Evolutionary conservation across 2,888 invertebrate genomes (phyloP), one percentile per base, ranked within the genome.

Genomic region (Drosophila sordidula): DNA sequence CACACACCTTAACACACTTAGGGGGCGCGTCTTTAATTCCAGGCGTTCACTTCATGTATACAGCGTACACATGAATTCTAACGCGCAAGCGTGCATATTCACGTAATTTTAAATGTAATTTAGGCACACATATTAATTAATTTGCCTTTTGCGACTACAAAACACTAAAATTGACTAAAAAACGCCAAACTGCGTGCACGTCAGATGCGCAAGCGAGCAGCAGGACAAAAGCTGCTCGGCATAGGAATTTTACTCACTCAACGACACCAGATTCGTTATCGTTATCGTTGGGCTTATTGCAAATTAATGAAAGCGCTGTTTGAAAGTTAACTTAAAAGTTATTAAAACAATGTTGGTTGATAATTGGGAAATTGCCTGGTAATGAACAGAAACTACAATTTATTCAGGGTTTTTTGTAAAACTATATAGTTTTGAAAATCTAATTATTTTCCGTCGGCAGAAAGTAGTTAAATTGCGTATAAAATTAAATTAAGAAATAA

Each of bases 61-160:
- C 34, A 11, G 32, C 56, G 56, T 11, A 18, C 29, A 25, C 36
- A 64, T 63, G 52, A 54, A 18, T 39, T 61, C 12, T 18, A 38
- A 22, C 63, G 75, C 75, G 75, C 75, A 75, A 71, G 75, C 71
- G 75, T 75, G 41, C 57, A 61, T 49, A 44, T 68, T 57, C 25
- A 70, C 76, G 65, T 54, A 59, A 50, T 25, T 56, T 68, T 67
- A 70, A 75, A 52, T 58, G 52, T 47, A 63, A 46, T 69, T 69
- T 69, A 82, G 73, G 32, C 68, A 71, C 58, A 66, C 75, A 78
- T 64, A 57, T 78, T 82, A 73, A 77, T 59, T 75, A 72, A 68
- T 75, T 62, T 68, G 68, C 56, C 56, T 47, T 42, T 54, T 57
- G 58, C 71, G 59, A 75, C 67, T 49, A 44, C 63, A 49, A 66